A percentile compares a stretch with the other conserved stretches of the same genome.
phyloP scores from a whole-genome alignment of 37 sponge, comb jelly and placozoan genomes.

The Oscarella lobularis region DNA sequence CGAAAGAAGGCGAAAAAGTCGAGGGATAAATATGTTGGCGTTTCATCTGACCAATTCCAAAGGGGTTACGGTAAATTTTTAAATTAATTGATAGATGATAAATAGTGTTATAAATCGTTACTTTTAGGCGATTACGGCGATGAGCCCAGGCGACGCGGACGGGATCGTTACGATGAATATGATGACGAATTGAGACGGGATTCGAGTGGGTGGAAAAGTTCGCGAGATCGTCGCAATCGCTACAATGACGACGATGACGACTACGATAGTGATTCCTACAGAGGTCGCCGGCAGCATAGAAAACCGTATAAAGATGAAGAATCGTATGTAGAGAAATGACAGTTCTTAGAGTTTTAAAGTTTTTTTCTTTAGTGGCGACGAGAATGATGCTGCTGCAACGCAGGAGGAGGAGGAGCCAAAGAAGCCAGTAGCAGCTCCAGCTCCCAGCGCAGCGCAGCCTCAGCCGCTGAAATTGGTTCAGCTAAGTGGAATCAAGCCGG shows the following conservation, averaged over 20 bases:
- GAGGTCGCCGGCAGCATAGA: background rate
- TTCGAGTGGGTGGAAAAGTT: background rate
- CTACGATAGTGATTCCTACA: no score
- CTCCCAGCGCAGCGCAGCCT: background rate
- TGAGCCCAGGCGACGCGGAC: background rate
- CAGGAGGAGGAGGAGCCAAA: background rate
- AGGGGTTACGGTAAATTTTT: conserved; percentile 49
- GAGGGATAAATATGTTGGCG: conserved; percentile 91
- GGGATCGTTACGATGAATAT: background rate
- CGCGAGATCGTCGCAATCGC: background rate
- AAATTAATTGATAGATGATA: background rate
- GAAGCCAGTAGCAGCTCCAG: conserved; percentile 5
- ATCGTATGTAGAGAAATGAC: background rate
- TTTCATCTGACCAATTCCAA: conserved; percentile 56
- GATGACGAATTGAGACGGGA: background rate
- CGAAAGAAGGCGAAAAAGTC: conserved; percentile 79
- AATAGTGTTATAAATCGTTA: no score
- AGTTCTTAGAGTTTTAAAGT: no score
- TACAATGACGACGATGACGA: background rate
- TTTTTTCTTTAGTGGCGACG: no score
- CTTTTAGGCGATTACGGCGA: background rate
- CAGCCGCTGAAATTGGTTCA: background rate
- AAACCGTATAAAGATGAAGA: background rate
- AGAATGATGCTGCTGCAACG: conserved; percentile 58
- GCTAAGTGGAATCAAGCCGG: background rate